These are phyloP conservation scores for Acropora tenuis DNA, from an alignment of 64 coral and sea anemone genomes.

Conservation along the genomic window DNA sequence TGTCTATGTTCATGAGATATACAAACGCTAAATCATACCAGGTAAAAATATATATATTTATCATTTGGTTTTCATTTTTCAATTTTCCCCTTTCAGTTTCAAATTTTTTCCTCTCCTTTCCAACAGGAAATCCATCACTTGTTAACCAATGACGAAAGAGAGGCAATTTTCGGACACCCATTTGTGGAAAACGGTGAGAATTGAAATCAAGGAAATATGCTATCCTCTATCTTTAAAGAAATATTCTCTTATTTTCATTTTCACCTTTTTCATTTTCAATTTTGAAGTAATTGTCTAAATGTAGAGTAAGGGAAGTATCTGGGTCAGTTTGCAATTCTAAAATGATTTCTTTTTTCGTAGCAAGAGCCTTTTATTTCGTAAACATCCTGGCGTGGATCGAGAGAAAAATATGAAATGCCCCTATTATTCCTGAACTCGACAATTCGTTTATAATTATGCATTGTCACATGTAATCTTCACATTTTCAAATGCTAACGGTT, in stretches of 20 bases:
- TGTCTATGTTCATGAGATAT: neutral
- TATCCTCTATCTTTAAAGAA: neutral
- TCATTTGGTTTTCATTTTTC: neutral
- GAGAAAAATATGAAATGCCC: no score
- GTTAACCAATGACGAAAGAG: constrained; percentile 22
- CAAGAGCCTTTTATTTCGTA: no score
- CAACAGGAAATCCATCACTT: constrained; percentile 27
- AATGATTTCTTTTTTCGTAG: no score
- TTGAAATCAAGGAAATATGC: neutral
- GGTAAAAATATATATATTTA: constrained; percentile 10
- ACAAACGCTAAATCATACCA: constrained; percentile 18
- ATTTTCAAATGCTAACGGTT: neutral
- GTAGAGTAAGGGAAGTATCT: neutral
- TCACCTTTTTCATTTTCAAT: neutral
- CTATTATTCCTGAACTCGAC: no score
- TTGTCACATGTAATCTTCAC: no score
- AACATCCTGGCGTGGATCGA: no score
- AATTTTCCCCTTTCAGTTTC: neutral
- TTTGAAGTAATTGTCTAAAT: neutral
- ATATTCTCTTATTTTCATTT: no score
- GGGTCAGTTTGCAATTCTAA: no score
- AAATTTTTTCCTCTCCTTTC: neutral
- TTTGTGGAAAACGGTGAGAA: constrained; percentile 32
- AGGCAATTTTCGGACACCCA: constrained; percentile 31
- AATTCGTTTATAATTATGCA: no score